phyloP scores from a whole-genome alignment of 1,140 invertebrate species.

The Coboldia fuscipes region DNA sequence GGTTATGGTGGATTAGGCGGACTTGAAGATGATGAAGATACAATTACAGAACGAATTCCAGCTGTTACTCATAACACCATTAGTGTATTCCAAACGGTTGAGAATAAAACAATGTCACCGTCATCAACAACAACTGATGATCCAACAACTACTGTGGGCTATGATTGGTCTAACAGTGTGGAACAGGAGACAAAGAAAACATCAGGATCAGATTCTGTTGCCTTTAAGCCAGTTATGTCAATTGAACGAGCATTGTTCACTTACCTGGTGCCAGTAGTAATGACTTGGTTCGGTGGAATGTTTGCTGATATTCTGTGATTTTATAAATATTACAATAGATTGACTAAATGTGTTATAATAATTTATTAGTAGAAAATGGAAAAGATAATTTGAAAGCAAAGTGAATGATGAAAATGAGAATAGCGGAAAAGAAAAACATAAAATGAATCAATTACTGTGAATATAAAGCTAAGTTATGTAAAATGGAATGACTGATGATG shows the following conservation, averaged over 20 bases:
- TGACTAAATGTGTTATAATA: neutral
- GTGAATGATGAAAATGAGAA: too few species aligned
- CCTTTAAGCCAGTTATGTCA: constrained; percentile 33
- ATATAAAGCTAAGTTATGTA: too few species aligned
- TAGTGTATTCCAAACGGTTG: neutral
- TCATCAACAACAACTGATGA: neutral
- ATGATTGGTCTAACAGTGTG: neutral
- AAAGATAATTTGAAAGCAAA: too few species aligned
- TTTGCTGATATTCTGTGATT: constrained; percentile 60
- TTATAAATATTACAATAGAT: constrained; percentile 5
- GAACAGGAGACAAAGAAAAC: constrained; percentile 2
- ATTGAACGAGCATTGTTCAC: constrained; percentile 39
- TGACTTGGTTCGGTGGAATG: constrained; percentile 63
- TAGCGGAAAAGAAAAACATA: too few species aligned
- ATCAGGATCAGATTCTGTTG: constrained; percentile 8
- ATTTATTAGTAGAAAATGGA: neutral
- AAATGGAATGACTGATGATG: too few species aligned
- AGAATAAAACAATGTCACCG: constrained; percentile 9
- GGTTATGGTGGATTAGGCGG: constrained; percentile 10
- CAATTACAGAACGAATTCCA: constrained; percentile 3
- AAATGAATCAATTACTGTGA: too few species aligned
- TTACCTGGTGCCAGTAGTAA: constrained; percentile 55
- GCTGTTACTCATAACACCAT: neutral
- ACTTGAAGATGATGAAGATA: constrained; percentile 6
- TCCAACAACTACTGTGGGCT: constrained; percentile 2